Conservation (phyloP, 1,140 invertebrate genomes). For the Panulirus ornatus region DNA sequence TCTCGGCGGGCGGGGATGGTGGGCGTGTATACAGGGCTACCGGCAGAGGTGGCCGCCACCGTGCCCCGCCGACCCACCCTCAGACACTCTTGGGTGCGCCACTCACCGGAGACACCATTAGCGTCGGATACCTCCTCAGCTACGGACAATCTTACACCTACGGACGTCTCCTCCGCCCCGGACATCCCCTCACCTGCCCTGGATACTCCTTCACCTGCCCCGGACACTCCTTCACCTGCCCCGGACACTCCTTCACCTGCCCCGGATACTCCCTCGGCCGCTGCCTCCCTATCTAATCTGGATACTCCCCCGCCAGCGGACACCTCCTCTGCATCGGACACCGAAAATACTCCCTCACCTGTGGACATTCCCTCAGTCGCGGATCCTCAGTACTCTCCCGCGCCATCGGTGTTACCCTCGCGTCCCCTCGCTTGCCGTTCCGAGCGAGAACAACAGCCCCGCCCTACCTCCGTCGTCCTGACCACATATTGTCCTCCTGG, state of each 20-base stretch:
- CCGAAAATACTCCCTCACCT: neutral
- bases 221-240: neutral
- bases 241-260: neutral
- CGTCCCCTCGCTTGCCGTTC: neutral
- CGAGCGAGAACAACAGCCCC: neutral
- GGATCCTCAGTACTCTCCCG: neutral
- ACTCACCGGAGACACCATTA: neutral
- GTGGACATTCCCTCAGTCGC: neutral
- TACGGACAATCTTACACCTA: neutral
- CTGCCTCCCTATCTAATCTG: too few species aligned
- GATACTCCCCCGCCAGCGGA: too few species aligned
- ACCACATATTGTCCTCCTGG: conserved; percentile 10
- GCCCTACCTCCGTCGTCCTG: conserved; percentile 12
- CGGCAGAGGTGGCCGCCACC: conserved; percentile 44
- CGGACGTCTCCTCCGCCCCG: too few species aligned
- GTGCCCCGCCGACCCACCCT: conserved; percentile 28
- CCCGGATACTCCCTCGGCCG: too few species aligned
- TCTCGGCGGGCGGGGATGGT: conserved; percentile 33
- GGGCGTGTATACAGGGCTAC: conserved; percentile 35
- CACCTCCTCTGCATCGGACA: too few species aligned
- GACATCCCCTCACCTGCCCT: neutral
- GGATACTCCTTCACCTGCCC: neutral
- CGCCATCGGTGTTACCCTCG: neutral
- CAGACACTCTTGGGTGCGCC: conserved; percentile 50
- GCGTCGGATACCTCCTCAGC: too few species aligned